Evolutionary conservation across 2,113 vertebrate genomes (phyloP), one percentile per base, ranked within the genome.

Genomic region (Paramormyrops kingsleyae): DNA sequence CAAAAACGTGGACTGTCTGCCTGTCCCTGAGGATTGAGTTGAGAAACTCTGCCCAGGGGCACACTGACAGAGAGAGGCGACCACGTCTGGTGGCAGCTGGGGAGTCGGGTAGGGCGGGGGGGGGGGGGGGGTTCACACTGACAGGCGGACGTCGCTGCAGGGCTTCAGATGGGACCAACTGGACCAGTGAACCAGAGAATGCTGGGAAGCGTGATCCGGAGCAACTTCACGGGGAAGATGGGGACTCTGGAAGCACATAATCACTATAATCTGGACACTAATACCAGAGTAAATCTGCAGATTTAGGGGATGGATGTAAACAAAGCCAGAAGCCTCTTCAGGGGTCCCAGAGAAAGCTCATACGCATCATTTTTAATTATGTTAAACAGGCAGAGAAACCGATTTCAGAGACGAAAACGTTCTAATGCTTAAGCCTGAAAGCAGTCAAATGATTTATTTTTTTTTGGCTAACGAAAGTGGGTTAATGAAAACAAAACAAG

Each of bases 261-360:
- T 80, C 74, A 80, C 17, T 80, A 42, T 80, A 80, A 80, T 80
- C 74, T 80, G 74, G 74, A 80, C 35, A 42, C 4, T 80, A 80
- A 80, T 80, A 19, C 74, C 39, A 19, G 35, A 19, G 35, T 42
- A 80, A 80, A 42, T 77, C 74, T 80, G 74, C 35, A 80, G 74
- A 80, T 42, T 42, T 80, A 80, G 17, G 35, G 74, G 83, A 86
- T 47, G 47, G 83, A 86, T 49, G 83, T 47, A 86, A 86, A 86
- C 47, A 27, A 50, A 47, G n/a, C 21, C 83, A 49, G 44, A 27
- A 86, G 5, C 83, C 83, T 47, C 83, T 86, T 86, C 46, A 31
- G 46, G 46, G 83, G 46, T n/a, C 46, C 46, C 10, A 44, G 24
- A 31, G 44, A 50, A 85, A 47, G 4, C 10, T 50, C 46, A 86